phyloP scores from a whole-genome alignment of 2,113 vertebrate genomes.

The Orientallactaga bullata region DNA sequence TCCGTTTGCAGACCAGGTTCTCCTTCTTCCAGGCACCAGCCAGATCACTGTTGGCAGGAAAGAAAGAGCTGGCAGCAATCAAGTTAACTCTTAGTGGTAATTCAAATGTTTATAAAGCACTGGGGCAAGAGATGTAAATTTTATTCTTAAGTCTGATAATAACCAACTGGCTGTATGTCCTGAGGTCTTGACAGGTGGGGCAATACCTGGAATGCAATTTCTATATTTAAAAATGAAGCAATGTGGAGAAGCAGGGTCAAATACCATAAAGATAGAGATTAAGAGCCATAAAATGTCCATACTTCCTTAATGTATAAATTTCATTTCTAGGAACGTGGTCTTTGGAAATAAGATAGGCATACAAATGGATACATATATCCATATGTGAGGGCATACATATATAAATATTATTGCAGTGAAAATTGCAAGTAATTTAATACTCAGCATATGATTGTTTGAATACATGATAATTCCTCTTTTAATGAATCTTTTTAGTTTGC shows the following conservation, averaged over 20 bases:
- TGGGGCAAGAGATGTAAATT: conserved; percentile 28
- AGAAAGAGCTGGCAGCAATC: background rate
- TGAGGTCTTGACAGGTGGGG: background rate
- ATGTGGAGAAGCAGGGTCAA: conserved; percentile 17
- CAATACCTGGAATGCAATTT: background rate
- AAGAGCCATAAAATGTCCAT: conserved; percentile 5
- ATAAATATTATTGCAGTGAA: background rate
- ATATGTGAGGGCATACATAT: background rate
- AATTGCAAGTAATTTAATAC: conserved; percentile 17
- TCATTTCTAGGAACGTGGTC: background rate
- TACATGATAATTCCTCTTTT: conserved; percentile 4
- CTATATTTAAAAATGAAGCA: background rate
- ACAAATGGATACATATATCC: background rate
- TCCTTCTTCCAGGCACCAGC: conserved; percentile 17
- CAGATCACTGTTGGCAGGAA: background rate
- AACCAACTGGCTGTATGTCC: background rate
- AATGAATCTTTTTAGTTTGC: background rate
- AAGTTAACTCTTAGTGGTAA: conserved; percentile 38
- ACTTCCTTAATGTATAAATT: background rate
- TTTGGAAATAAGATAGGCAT: background rate
- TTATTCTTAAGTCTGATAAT: background rate
- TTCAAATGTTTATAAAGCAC: background rate
- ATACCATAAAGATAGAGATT: background rate
- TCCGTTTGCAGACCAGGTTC: background rate
- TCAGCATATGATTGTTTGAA: conserved; percentile 16